Base-by-base conservation (phyloP, 1,140 invertebrate species). In the Mizuhopecten yessoensis region DNA sequence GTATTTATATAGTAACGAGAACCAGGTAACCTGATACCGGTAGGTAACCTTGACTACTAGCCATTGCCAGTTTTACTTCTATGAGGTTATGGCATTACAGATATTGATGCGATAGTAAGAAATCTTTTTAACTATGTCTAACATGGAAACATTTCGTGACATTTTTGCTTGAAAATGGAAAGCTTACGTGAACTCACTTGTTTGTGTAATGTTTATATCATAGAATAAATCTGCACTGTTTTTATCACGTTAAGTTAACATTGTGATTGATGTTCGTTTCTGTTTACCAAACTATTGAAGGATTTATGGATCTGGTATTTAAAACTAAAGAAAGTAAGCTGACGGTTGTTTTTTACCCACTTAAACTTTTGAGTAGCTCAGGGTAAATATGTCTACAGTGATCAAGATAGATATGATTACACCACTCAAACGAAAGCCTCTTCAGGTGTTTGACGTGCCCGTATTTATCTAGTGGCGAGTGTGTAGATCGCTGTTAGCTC, bases 291-390 rank as follows among this genome's bases (percentile, higher is more conserved):
- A 49, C 20, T 2, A 10, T 20, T 2, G 45, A 9, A 15, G n/a
- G 57, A 29, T 9, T 17, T 75, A 29, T 1, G n/a, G 57, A 20
- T 2, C 20, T 29, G 57, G n/a, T 75, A 29, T n/a, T 75, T 75
- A 29, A 75, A 75, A 75, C 45, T 49, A 29, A 29, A 75, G 57
- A 75, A 75, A 29, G 57, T 75, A 75, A 29, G 57, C 11, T 75
- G 57, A 75, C 57, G 11, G 57, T 75, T 29, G 57, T 75, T 57
- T n/a, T n/a, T 57, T 57, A 75, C 57, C n/a, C n/a, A 75, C 57
- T 75, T 75, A 29, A 75, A 75, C 5, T 29, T 75, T 17, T 17
- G 3, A 29, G n/a, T 75, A 75, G n/a, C 29, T 75, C 23, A 75
- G 3, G 23, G n/a, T 75, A 75, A 75, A 75, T 29, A 75, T n/a